These are phyloP conservation scores for Tryphoninae sp. DNA, from an alignment of 2,888 invertebrate species.

Conservation along the genomic window DNA sequence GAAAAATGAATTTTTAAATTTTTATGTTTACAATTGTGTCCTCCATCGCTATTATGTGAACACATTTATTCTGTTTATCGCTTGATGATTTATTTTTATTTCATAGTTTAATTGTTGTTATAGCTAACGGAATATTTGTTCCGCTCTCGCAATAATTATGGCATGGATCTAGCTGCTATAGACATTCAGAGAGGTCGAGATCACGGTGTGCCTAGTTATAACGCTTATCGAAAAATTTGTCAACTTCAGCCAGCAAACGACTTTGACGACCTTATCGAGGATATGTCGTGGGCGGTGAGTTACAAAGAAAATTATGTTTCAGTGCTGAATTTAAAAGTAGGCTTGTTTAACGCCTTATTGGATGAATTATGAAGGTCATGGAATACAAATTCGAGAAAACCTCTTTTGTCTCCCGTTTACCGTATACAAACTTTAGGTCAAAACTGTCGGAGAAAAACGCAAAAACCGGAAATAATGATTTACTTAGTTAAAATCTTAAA, in stretches of 20 bases:
- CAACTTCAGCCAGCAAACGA: constrained; percentile 73
- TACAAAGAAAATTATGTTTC: neutral
- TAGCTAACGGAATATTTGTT: constrained; percentile 79
- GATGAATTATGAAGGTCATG: too few relatives aligned
- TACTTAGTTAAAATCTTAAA: too few relatives aligned
- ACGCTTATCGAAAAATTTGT: constrained; percentile 84
- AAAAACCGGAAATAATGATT: too few relatives aligned
- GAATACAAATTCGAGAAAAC: neutral
- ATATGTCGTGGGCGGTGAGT: constrained; percentile 77
- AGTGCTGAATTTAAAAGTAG: neutral
- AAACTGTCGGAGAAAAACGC: too few relatives aligned
- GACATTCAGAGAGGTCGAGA: constrained; percentile 86
- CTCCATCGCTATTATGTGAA: neutral
- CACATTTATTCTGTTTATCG: neutral
- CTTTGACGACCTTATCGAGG: constrained; percentile 78
- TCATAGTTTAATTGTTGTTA: constrained; percentile 34
- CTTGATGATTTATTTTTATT: constrained; percentile 44
- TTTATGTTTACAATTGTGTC: neutral
- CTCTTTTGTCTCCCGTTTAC: too few relatives aligned
- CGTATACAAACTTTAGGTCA: too few relatives aligned
- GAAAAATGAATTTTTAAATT: neutral
- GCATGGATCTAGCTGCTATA: constrained; percentile 85
- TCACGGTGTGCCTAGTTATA: constrained; percentile 86
- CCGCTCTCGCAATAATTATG: constrained; percentile 77
- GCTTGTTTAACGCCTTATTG: too few relatives aligned